These are phyloP conservation scores for Pomatorhinus ruficollis DNA, from an alignment of 2,113 vertebrate species.

Conservation along the genomic window DNA sequence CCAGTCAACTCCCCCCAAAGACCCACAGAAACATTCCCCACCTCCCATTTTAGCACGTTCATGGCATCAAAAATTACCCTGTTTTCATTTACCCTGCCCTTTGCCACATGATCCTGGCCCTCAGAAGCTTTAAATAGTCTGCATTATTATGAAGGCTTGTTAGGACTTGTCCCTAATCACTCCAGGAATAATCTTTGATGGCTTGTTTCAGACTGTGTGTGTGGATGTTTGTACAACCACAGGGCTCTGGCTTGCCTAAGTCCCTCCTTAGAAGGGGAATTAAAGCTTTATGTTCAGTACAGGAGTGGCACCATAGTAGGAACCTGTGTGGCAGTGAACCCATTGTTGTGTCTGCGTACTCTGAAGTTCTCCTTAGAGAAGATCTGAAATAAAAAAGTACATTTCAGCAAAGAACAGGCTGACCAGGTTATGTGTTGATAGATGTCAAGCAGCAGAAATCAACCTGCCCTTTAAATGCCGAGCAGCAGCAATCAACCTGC, in stretches of 20 bases:
- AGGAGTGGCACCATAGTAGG: background rate
- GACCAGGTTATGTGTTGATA: background rate
- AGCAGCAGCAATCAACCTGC: constrained; percentile 6
- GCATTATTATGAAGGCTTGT: constrained; percentile 66
- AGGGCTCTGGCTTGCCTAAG: background rate
- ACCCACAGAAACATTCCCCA: constrained; percentile 41
- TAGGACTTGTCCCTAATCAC: constrained; percentile 68
- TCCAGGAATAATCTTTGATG: constrained; percentile 68
- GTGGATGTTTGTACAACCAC: constrained; percentile 8
- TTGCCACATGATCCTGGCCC: constrained; percentile 58
- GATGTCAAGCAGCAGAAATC: background rate
- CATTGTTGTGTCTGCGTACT: background rate
- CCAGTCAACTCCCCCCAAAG: constrained; percentile 24
- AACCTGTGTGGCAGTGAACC: background rate
- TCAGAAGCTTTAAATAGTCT: constrained; percentile 69
- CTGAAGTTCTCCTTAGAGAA: background rate
- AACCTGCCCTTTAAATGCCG: background rate
- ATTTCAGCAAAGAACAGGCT: background rate
- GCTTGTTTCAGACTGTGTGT: constrained; percentile 1
- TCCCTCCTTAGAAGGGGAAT: background rate
- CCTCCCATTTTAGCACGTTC: constrained; percentile 43
- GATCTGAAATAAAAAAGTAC: background rate
- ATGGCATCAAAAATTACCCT: constrained; percentile 49
- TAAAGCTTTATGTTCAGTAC: background rate
- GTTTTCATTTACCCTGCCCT: constrained; percentile 59